Percentiles rank a stretch among this genome's conserved stretches.
Evolutionary conservation across 2,888 invertebrate species (phyloP).

Genomic region (Dichetophora obliterata): DNA sequence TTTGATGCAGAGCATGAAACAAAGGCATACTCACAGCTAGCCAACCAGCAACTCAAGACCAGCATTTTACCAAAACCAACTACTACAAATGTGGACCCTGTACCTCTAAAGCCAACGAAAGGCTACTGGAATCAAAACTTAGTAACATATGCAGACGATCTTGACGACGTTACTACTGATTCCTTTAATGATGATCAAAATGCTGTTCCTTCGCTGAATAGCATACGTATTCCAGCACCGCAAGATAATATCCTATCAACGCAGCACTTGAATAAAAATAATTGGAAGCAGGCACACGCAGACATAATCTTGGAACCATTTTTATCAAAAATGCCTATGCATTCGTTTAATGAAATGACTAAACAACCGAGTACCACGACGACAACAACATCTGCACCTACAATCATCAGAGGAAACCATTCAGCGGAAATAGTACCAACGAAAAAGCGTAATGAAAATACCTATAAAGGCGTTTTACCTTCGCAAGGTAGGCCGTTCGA

Average conservation of each 20-base stretch:
- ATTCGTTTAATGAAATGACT: neutral
- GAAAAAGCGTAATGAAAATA: neutral
- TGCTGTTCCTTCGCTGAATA: constrained; percentile 37
- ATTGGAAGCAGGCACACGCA: neutral
- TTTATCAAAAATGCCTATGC: neutral
- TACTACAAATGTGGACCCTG: neutral
- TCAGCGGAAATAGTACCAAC: neutral
- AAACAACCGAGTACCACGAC: neutral
- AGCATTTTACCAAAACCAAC: neutral
- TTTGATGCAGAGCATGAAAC: too few species aligned
- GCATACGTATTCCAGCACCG: constrained; percentile 16
- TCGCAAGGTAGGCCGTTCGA: constrained; percentile 34
- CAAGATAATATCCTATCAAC: neutral
- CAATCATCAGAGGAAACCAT: neutral
- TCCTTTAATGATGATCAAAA: constrained; percentile 40
- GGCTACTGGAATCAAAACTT: constrained; percentile 16
- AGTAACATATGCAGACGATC: neutral
- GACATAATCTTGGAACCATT: constrained; percentile 6
- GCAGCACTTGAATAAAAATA: neutral
- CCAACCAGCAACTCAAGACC: neutral
- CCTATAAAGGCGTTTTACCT: neutral
- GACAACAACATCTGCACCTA: neutral
- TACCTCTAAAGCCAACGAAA: neutral
- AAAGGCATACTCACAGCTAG: neutral
- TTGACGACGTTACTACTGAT: neutral